Conservation (phyloP, 1,140 invertebrate species). For the Brachystomella parvula region DNA sequence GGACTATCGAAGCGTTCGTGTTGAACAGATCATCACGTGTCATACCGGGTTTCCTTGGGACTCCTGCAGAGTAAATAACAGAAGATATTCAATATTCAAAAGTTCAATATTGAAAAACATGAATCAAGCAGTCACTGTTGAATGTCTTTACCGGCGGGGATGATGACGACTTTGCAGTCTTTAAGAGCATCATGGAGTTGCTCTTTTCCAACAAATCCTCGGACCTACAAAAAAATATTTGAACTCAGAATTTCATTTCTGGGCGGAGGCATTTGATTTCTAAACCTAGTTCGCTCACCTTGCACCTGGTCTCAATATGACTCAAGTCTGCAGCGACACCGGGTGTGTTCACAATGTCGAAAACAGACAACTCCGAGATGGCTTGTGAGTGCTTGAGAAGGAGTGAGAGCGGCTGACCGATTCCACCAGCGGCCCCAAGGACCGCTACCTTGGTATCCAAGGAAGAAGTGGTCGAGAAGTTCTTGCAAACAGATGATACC, state of each 20-base stretch:
- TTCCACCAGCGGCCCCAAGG: constrained; percentile 91
- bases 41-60: constrained; percentile 56
- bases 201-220: constrained; percentile 26
- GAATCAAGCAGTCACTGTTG: too few relatives aligned
- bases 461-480: not conserved
- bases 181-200: constrained; percentile 38
- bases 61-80: too few relatives aligned
- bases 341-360: constrained; percentile 92
- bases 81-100: too few relatives aligned
- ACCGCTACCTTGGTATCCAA: constrained; percentile 62
- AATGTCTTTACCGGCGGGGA: too few relatives aligned
- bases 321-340: constrained; percentile 97
- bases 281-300: too few relatives aligned
- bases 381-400: constrained; percentile 86
- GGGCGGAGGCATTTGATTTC: too few relatives aligned
- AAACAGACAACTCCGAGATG: constrained; percentile 73
- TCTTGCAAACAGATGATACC: not conserved
- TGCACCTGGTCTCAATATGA: constrained; percentile 76
- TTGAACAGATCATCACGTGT: constrained; percentile 57
- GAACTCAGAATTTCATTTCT: too few relatives aligned
- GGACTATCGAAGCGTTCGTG: constrained; percentile 61
- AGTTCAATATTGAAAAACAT: too few relatives aligned
- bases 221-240: too few relatives aligned
- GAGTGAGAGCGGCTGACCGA: constrained; percentile 93
- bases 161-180: constrained; percentile 54